Percentiles rank a stretch among this genome's conserved stretches.
Conservation (phyloP, 1,140 invertebrate genomes). For the Nephila pilipes region DNA sequence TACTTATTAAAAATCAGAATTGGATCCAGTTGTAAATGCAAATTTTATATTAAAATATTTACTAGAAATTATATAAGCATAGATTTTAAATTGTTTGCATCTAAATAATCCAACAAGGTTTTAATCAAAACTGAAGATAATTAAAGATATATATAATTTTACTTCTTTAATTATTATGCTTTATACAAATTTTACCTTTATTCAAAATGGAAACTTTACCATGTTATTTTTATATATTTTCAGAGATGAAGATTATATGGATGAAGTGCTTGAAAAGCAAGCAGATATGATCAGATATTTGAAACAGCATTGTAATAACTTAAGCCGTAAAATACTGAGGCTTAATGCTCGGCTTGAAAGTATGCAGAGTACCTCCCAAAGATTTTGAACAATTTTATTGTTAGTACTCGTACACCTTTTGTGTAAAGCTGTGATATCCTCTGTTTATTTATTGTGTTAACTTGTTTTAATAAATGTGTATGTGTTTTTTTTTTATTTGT, state of each 20-base stretch:
- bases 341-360: conserved; percentile 79
- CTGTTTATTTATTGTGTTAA: conserved; percentile 22
- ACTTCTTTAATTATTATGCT: too few relatives aligned
- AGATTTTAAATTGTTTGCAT: too few relatives aligned
- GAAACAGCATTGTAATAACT: conserved; percentile 80
- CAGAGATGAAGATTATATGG: conserved; percentile 80
- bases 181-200: too few relatives aligned
- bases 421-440: conserved; percentile 21
- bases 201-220: neutral
- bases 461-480: conserved; percentile 28
- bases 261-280: conserved; percentile 81
- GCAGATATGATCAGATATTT: conserved; percentile 81
- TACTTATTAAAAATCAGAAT: too few relatives aligned
- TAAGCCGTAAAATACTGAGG: conserved; percentile 79
- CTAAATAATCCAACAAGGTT: too few relatives aligned
- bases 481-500: neutral
- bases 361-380: conserved; percentile 44
- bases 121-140: too few relatives aligned
- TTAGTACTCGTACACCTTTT: neutral
- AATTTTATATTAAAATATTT: too few relatives aligned
- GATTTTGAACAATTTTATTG: conserved; percentile 17
- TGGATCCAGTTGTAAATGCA: too few relatives aligned
- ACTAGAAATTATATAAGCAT: too few relatives aligned
- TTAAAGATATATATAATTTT: too few relatives aligned
- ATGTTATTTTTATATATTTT: conserved; percentile 52